Evolutionary conservation across 2,888 invertebrate species (phyloP), one percentile per base, ranked within the genome.

Genomic region (Archips crataeganus): DNA sequence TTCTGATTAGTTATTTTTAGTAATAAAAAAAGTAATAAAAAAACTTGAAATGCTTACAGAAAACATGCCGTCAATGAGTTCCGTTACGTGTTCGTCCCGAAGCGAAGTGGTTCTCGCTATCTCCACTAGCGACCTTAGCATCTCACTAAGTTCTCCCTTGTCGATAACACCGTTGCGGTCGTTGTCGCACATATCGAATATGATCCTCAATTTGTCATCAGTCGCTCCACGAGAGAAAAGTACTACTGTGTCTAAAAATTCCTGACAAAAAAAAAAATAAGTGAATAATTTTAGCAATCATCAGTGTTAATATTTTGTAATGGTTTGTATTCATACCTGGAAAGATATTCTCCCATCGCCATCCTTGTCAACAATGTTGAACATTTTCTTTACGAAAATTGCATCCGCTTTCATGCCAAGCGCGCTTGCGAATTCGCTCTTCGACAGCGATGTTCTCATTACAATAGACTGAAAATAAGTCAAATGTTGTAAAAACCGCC

Each of bases 171-270:
- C 98, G 82, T 98, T 98, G 15, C 98, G 96, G 85, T 99, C 98
- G 81, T 98, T 98, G 86, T 99, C 99, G 83, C 99, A 99, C 99
- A 99, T 99, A 88, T 99, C 98, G 85, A 99, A 99, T 78, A 99
- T 98, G 47, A 99, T 98, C 5, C 98, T 95, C 49, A 99, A 93
- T 84, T 99, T 99, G 84, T 98, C 98, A 81, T 98, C 98, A 0
- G 98, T 98, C 81, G 98, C 98, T 6, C 98, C 99, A 0, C 98
- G 96, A 0, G 98, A 98, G 87, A 99, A 99, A 2, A 98, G 90
- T 0, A 98, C 97, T 1, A 99, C 98, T 0, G 99, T 99, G 84
- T 99, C 98, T 67, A 99, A 92, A 89, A 99, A 99, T 90, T 99
- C 99, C 96, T 96, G 85, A 3, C 1, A 49, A n/a, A 9, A 9